A percentile compares a stretch with the other conserved stretches of the same genome.
Conservation (phyloP, 1,140 invertebrate species). For the Drosophila kanapiae region DNA sequence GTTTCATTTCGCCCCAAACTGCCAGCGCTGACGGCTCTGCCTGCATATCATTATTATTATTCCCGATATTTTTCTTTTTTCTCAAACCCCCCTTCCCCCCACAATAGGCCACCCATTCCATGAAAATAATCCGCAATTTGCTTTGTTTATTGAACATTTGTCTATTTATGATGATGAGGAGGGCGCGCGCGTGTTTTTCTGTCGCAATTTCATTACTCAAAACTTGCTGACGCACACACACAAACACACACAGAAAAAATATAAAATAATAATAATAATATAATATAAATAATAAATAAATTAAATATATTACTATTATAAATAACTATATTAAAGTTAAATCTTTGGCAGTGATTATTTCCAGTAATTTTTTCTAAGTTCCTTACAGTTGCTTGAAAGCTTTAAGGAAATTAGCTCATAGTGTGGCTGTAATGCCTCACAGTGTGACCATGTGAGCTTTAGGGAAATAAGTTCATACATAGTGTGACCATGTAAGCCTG, state of each 20-base stretch:
- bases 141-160: constrained; percentile 76
- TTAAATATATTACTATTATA: neutral
- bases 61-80: constrained; percentile 47
- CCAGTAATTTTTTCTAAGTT: neutral
- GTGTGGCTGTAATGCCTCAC: neutral
- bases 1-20: constrained; percentile 40
- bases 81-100: constrained; percentile 5
- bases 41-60: constrained; percentile 76
- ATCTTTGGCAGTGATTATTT: neutral
- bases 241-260: constrained; percentile 6
- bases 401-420: too few relatives aligned
- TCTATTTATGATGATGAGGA: constrained; percentile 62
- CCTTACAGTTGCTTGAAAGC: neutral
- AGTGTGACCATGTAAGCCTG: neutral
- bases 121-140: constrained; percentile 43
- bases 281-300: neutral
- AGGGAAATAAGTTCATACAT: too few relatives aligned
- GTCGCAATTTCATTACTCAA: constrained; percentile 73
- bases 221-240: constrained; percentile 33
- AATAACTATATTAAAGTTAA: neutral
- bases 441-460: neutral
- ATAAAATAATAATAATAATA: neutral
- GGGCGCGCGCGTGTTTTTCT: constrained; percentile 54
- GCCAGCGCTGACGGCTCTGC: constrained; percentile 5
- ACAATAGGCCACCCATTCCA: neutral